These are phyloP conservation scores for Papilio polytes DNA, from an alignment of 1,140 invertebrate genomes.

Conservation along the genomic window DNA sequence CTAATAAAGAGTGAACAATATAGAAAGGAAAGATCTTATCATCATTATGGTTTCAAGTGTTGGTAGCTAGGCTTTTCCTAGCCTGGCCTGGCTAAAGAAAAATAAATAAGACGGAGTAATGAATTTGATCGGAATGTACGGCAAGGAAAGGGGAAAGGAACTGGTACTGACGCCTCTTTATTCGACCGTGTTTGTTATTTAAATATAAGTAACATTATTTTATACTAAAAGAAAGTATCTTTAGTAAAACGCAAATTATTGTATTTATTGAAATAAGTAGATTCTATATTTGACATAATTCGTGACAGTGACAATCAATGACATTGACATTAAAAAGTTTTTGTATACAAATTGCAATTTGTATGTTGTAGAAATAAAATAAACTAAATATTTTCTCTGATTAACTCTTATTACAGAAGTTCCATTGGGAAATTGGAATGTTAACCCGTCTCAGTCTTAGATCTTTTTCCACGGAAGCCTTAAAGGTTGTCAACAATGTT, in stretches of 20 bases:
- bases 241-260: not conserved
- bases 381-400: not conserved
- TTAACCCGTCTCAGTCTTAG: slow-evolving; percentile 63
- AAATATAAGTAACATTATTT: not conserved
- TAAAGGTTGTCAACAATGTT: slow-evolving; percentile 77
- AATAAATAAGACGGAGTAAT: no score
- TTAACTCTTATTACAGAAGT: not conserved
- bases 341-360: not conserved
- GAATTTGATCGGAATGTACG: no score
- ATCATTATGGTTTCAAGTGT: no score
- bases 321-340: not conserved
- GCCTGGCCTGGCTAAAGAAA: no score
- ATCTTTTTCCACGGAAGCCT: slow-evolving; percentile 70
- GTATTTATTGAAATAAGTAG: no score
- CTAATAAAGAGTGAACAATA: no score
- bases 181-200: not conserved
- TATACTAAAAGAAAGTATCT: not conserved
- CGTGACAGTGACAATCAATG: not conserved
- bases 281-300: not conserved
- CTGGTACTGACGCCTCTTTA: not conserved
- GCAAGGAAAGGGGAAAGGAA: not conserved
- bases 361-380: slow-evolving; percentile 1
- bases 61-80: no score
- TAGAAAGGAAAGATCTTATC: no score
- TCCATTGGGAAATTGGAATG: slow-evolving; percentile 73